A percentile compares a stretch with the other conserved stretches of the same genome.
Conservation (phyloP, 2,113 vertebrate species). For the Ceyx cyanopectus region DNA sequence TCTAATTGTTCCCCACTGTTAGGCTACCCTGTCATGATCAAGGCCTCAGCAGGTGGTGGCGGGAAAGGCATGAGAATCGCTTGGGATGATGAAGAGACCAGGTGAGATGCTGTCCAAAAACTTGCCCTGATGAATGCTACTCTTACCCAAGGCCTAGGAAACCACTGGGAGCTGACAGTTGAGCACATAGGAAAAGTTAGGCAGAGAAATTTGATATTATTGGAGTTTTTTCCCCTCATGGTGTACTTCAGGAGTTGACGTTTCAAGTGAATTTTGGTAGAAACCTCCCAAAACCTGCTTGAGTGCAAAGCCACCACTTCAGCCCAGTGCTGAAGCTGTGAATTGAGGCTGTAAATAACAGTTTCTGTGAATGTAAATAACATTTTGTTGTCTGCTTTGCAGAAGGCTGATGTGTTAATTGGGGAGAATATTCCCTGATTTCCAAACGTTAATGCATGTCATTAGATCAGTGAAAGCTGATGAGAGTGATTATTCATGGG, state of each 20-base stretch:
- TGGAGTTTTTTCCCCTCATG: background rate
- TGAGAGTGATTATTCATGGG: background rate
- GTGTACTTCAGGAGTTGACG: background rate
- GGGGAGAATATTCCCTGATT: background rate
- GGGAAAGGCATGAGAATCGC: conserved; percentile 99
- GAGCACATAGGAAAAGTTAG: conserved; percentile 65
- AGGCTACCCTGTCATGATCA: conserved; percentile 99
- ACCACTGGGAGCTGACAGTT: conserved; percentile 65
- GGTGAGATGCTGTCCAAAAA: conserved; percentile 86
- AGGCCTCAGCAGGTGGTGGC: conserved; percentile 98
- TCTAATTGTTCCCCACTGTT: conserved; percentile 94
- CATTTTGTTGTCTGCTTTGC: background rate
- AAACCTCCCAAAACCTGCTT: background rate
- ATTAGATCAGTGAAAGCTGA: conserved; percentile 29
- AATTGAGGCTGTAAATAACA: background rate
- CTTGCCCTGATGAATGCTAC: conserved; percentile 78
- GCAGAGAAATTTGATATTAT: conserved; percentile 44
- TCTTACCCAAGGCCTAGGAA: conserved; percentile 72
- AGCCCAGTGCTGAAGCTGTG: background rate
- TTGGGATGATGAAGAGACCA: conserved; percentile 96
- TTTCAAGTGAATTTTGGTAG: background rate
- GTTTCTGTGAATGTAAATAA: background rate
- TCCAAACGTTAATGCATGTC: background rate
- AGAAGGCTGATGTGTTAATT: conserved; percentile 39
- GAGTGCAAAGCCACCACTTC: background rate